Evolutionary conservation across 30 jellyfish, hydroid and myxozoan genomes (phyloP), one percentile per base, ranked within the genome.

Genomic region (Chrysaora quinquecirrha): DNA sequence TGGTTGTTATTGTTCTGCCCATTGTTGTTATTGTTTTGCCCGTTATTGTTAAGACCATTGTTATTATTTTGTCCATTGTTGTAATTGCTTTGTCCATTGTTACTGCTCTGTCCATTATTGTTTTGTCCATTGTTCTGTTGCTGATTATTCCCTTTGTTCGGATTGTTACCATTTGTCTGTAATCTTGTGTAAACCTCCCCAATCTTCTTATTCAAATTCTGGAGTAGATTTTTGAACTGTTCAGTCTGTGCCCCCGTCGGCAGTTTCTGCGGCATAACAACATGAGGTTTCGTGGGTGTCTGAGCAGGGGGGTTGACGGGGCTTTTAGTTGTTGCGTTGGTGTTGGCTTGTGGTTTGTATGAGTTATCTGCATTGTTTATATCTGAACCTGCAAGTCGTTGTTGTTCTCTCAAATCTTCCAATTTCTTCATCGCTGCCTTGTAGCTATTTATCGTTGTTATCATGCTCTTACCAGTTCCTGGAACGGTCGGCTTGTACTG

Each of bases 141-240:
- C 48, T 35, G 86, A 3, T 52, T 9, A 3, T 52, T 9, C 7
- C 25, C 27, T 19, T 46, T 78, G 24, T 18, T 33, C 14, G n/a
- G 18, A 20, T 48, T 24, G 12, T 29, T 68, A 0, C 63, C 71
- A 0, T 75, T 86, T 33, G 81, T 91, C 47, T 84, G 96, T 29
- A 84, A 82, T 82, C 81, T 79, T 23, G 95, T 25, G 86, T 79
- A 92, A 27, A 92, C 89, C 72, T 86, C 96, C 11, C 97, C 98
- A 66, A 92, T 90, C 29, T 92, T 92, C 85, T 75, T 86, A 69
- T 92, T 92, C 78, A 92, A 77, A 48, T 90, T 86, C 47, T 85
- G 83, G 43, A 92, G 82, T 16, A 92, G 78, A 54, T 80, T 69
- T 35, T 92, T 92, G 72, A 85, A 85, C 77, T 85, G 88, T 24